Evolutionary conservation across 2,797 vertebrate genomes (phyloP).

Genomic region (Pangasius sanitwongsei): DNA sequence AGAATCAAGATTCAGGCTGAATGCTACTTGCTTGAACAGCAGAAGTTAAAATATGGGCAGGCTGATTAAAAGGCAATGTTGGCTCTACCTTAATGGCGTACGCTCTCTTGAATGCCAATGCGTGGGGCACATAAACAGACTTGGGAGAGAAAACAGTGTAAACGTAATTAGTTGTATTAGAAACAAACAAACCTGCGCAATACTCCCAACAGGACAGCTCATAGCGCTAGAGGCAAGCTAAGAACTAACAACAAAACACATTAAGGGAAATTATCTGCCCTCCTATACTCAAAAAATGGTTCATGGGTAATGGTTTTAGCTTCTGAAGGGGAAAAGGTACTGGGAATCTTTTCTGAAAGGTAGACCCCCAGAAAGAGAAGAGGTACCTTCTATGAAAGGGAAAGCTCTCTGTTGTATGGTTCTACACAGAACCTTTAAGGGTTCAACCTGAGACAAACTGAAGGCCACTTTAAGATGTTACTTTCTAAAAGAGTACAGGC

Average conservation of each 20-base stretch:
- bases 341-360: background rate
- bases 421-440: background rate
- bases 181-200: constrained; percentile 52
- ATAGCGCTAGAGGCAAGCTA: background rate
- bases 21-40: constrained; percentile 15
- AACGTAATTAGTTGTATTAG: constrained; percentile 51
- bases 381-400: background rate
- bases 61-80: constrained; percentile 60
- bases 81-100: constrained; percentile 87
- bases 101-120: constrained; percentile 88
- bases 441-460: background rate
- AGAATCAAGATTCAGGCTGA: constrained; percentile 30
- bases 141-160: constrained; percentile 67
- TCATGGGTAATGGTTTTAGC: background rate
- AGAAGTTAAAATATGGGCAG: background rate
- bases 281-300: background rate
- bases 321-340: background rate
- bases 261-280: background rate
- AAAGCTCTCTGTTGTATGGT: background rate
- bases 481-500: background rate
- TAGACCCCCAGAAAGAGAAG: background rate
- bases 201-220: constrained; percentile 2
- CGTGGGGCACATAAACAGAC: constrained; percentile 88
- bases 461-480: background rate
- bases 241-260: background rate